Evolutionary conservation across 2,888 invertebrate species (phyloP).

Genomic region (Panzeria rudis): DNA sequence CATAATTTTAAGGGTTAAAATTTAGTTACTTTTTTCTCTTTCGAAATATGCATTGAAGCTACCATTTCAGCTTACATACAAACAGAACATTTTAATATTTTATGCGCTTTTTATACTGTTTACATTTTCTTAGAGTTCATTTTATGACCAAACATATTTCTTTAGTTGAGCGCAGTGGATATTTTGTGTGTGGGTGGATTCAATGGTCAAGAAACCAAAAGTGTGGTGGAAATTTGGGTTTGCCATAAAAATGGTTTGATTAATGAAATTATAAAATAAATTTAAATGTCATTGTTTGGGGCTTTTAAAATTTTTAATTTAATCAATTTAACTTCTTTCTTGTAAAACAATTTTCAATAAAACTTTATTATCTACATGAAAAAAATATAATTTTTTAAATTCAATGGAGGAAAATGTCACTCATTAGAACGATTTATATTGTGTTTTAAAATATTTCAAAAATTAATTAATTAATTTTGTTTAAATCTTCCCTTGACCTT

Average conservation of each 20-base stretch:
- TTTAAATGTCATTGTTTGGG: background rate
- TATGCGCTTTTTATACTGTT: background rate
- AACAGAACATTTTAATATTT: constrained; percentile 25
- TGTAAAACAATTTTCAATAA: background rate
- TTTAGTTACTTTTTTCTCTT: background rate
- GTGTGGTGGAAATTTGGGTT: background rate
- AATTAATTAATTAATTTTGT: background rate
- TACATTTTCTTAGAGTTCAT: constrained; percentile 4
- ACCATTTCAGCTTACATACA: constrained; percentile 39
- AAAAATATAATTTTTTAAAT: background rate
- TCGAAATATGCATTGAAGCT: background rate
- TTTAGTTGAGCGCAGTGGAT: constrained; percentile 4
- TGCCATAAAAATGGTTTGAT: constrained; percentile 15
- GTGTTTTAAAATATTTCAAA: background rate
- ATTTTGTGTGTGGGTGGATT: constrained; percentile 34
- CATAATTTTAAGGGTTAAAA: constrained; percentile 46
- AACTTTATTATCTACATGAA: background rate
- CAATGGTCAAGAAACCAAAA: constrained; percentile 11
- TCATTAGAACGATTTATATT: background rate
- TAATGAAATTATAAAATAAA: constrained; percentile 21
- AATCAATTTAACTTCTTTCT: background rate
- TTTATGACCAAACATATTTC: background rate
- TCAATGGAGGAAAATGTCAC: background rate
- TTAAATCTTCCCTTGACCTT: background rate
- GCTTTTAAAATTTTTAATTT: background rate